Conservation (phyloP, 2,888 invertebrate species). For the Hemistola chrysoprasaria region DNA sequence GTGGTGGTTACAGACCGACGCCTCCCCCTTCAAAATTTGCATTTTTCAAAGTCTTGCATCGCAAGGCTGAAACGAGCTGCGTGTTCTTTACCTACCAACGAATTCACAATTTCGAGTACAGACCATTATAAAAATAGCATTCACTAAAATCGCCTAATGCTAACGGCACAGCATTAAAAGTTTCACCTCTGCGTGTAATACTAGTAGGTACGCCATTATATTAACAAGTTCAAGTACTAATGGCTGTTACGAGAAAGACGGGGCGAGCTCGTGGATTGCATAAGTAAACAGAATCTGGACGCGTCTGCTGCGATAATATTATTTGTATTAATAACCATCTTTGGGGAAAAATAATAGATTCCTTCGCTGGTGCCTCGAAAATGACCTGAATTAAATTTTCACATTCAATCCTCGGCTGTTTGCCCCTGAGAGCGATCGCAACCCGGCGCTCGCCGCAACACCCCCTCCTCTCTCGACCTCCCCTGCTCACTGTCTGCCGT, state of each 20-base stretch:
- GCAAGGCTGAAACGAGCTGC: constrained; percentile 37
- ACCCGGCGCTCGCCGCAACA: constrained; percentile 38
- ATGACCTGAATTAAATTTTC: constrained; percentile 78
- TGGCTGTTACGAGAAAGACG: constrained; percentile 21
- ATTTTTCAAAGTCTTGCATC: constrained; percentile 61
- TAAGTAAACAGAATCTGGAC: constrained; percentile 33
- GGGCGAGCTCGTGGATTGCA: constrained; percentile 36
- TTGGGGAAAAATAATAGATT: constrained; percentile 69
- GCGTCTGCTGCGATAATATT: constrained; percentile 41
- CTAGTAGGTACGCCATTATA: constrained; percentile 36
- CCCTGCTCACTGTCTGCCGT: constrained; percentile 38
- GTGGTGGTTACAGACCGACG: constrained; percentile 36
- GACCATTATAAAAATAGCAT: constrained; percentile 29
- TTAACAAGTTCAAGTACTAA: constrained; percentile 35
- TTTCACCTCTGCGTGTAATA: constrained; percentile 37
- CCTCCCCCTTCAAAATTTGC: constrained; percentile 51
- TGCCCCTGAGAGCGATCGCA: constrained; percentile 68
- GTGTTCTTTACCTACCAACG: constrained; percentile 25
- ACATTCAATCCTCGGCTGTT: constrained; percentile 76
- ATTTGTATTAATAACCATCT: constrained; percentile 61
- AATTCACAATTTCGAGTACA: constrained; percentile 31
- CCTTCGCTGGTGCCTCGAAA: constrained; percentile 62
- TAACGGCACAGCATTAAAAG: constrained; percentile 34
- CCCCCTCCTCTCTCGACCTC: constrained; percentile 28
- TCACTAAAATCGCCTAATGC: constrained; percentile 37